Evolutionary conservation across 2,888 invertebrate genomes (phyloP).

Genomic region (Thumatha senex): DNA sequence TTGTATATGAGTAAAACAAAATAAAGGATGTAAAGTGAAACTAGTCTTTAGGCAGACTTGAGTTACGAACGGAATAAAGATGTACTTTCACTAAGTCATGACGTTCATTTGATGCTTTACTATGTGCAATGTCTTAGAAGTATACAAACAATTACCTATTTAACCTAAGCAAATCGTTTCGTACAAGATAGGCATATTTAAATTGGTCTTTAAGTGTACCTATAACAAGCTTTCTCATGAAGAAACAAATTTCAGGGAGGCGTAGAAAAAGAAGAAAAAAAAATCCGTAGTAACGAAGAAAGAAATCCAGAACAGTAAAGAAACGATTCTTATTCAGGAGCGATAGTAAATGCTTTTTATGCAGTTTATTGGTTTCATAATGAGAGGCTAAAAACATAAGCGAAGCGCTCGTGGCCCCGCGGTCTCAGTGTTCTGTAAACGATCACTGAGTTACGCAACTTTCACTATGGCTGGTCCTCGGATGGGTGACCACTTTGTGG

Average conservation of each 20-base stretch:
- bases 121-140: neutral
- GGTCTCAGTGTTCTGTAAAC: too few species aligned
- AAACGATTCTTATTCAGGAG: too few species aligned
- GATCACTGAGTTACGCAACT: too few species aligned
- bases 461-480: too few species aligned
- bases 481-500: too few species aligned
- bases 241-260: neutral
- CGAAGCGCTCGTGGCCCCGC: too few species aligned
- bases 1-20: neutral
- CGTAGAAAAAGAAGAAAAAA: too few species aligned
- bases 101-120: neutral
- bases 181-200: neutral
- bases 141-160: constrained; percentile 2
- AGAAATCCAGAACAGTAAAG: too few species aligned
- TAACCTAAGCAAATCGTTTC: neutral
- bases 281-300: too few species aligned
- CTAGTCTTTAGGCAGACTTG: neutral
- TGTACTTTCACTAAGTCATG: neutral
- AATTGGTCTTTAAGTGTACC: neutral
- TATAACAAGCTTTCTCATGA: neutral
- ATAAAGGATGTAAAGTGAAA: neutral
- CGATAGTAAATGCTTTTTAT: too few species aligned
- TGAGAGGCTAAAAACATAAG: too few species aligned
- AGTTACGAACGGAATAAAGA: neutral
- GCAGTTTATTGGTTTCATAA: too few species aligned